Evolutionary conservation across 2,888 invertebrate species (phyloP), one percentile per base, ranked within the genome.

Genomic region (Tetranychus truncatus): DNA sequence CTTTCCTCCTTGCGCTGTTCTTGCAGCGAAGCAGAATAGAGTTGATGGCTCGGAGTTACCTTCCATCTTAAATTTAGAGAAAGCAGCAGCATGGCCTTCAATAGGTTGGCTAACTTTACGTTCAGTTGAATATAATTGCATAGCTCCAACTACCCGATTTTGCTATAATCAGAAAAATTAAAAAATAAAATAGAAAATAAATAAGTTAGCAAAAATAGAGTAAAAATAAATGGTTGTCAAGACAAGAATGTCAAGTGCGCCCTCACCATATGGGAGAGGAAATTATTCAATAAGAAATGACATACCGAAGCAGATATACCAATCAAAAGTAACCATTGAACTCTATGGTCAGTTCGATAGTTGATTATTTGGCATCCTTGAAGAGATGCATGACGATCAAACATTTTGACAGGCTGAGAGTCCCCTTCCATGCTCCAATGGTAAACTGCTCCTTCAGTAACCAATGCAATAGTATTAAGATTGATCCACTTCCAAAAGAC

Each of bases 401-500:
- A 97, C 89, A 96, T 93, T 85, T 97, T 97, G 78, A 89, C 89
- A 0, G 96, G 96, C 75, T 90, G 90, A 0, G 94, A 93, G 82
- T 96, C 96, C 6, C 95, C 97, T 84, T 96, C 95, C 92, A 97
- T 95, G 11, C 93, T 91, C 97, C 97, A 97, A 83, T 97, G 97
- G 84, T 89, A 96, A 5, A 96, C 95, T 0, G 93, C 90, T 77
- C 90, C 89, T 82, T 96, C 96, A 69, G 97, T 97, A 45, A 96
- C 96, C 78, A 99, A 85, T 5, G 95, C 96, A 80, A 99, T 86
- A 8, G 95, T 94, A 84, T 96, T 96, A 75, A 93, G 87, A 7
- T 92, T 93, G 81, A 99, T 95, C 97, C 97, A 97, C 84, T 96
- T 96, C 97, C 97, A 99, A 85, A 96, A 99, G 9, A 93, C 90